These are phyloP conservation scores for Pentalonia nigronervosa DNA, from an alignment of 1,140 invertebrate species.

Conservation along the genomic window DNA sequence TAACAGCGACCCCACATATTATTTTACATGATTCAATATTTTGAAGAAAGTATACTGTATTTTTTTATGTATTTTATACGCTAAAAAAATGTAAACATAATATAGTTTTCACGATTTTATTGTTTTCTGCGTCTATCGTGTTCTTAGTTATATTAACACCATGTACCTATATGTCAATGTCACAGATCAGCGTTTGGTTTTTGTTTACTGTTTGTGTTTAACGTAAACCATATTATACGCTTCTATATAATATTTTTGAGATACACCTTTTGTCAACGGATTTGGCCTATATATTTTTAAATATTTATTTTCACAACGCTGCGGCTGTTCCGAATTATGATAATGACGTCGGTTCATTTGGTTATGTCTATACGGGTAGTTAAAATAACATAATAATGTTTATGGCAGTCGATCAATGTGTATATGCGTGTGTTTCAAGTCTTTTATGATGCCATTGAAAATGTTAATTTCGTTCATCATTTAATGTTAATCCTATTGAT, in stretches of 20 bases:
- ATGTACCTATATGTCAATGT: background rate
- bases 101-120: background rate
- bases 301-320: background rate
- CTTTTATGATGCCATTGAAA: constrained; percentile 22
- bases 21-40: background rate
- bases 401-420: background rate
- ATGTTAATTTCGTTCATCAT: constrained; percentile 38
- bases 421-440: background rate
- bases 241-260: background rate
- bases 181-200: background rate
- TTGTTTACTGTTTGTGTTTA: background rate
- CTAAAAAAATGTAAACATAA: background rate
- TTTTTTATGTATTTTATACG: background rate
- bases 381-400: constrained; percentile 35
- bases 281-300: background rate
- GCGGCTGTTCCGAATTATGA: background rate
- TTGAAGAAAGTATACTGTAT: background rate
- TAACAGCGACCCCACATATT: no score
- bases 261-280: background rate
- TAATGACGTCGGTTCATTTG: background rate
- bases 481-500: constrained; percentile 24
- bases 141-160: background rate
- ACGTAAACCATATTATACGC: background rate
- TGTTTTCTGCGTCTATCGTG: background rate
- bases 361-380: constrained; percentile 36